These are phyloP conservation scores for Microchirus variegatus DNA, from an alignment of 2,797 vertebrate genomes.

Conservation along the genomic window DNA sequence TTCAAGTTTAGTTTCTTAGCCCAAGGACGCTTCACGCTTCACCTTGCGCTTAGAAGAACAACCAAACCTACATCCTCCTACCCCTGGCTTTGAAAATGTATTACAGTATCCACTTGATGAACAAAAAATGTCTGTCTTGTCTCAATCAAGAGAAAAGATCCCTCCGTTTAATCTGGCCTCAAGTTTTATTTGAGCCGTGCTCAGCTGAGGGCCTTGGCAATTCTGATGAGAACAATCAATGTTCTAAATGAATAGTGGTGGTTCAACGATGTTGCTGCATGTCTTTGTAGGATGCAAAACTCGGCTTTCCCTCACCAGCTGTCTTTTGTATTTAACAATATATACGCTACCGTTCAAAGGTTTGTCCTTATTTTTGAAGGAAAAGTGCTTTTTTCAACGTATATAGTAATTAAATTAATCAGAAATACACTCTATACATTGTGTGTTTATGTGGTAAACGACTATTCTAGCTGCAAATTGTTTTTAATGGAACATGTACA, in stretches of 20 bases:
- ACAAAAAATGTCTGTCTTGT: not conserved
- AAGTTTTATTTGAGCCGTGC: not conserved
- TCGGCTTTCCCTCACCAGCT: not conserved
- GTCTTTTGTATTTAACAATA: slow-evolving; percentile 1
- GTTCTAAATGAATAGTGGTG: slow-evolving; percentile 3
- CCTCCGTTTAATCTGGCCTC: not conserved
- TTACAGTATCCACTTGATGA: not conserved
- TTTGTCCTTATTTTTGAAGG: no score
- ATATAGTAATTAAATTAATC: no score
- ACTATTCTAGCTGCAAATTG: no score
- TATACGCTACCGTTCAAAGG: no score
- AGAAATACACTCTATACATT: no score
- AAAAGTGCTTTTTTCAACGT: no score
- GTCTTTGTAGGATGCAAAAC: slow-evolving; percentile 8
- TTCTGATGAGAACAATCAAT: slow-evolving; percentile 12
- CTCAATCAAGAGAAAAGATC: not conserved
- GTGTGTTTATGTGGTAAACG: no score
- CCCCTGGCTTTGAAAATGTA: not conserved
- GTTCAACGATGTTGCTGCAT: slow-evolving; percentile 14
- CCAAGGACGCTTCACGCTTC: not conserved
- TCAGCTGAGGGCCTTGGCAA: not conserved
- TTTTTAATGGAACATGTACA: no score
- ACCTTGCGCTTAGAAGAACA: not conserved
- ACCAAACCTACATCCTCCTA: not conserved
- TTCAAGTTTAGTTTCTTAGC: not conserved